Percentiles rank a stretch among this genome's conserved stretches.
These are phyloP conservation scores for Scaptomyza montana DNA, from an alignment of 1,140 invertebrate genomes.

Conservation along the genomic window DNA sequence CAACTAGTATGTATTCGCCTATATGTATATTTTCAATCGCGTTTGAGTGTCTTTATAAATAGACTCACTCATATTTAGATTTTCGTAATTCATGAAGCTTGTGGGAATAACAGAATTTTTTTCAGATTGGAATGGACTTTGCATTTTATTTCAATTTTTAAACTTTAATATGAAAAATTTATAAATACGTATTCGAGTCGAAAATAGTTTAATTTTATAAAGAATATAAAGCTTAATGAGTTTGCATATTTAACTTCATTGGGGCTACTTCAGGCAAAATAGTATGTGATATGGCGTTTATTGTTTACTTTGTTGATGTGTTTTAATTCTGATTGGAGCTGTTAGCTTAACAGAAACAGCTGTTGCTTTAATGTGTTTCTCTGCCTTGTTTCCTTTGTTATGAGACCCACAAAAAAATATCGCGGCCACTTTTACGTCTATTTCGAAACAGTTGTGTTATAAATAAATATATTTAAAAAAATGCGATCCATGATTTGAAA, in stretches of 20 bases:
- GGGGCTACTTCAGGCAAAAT: background rate
- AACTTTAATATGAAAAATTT: too few relatives aligned
- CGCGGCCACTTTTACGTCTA: too few relatives aligned
- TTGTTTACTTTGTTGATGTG: constrained; percentile 31
- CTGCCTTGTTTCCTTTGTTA: constrained; percentile 28
- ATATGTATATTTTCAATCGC: background rate
- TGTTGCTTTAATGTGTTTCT: constrained; percentile 51
- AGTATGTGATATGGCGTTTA: background rate
- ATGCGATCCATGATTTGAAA: background rate
- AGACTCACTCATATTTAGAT: constrained; percentile 31
- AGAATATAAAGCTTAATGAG: too few relatives aligned
- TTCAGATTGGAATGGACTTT: constrained; percentile 45
- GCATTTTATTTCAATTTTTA: background rate
- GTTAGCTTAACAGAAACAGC: constrained; percentile 49
- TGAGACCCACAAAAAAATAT: background rate
- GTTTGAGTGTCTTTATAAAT: constrained; percentile 39
- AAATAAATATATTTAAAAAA: background rate
- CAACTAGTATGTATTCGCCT: background rate
- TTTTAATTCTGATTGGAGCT: constrained; percentile 59
- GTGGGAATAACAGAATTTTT: constrained; percentile 5
- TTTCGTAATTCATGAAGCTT: background rate
- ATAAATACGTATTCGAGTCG: too few relatives aligned
- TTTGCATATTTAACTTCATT: too few relatives aligned
- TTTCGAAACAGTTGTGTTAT: too few relatives aligned
- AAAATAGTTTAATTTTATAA: too few relatives aligned